Evolutionary conservation across 2,888 invertebrate species (phyloP).

Genomic region (Aphodius sticticus): DNA sequence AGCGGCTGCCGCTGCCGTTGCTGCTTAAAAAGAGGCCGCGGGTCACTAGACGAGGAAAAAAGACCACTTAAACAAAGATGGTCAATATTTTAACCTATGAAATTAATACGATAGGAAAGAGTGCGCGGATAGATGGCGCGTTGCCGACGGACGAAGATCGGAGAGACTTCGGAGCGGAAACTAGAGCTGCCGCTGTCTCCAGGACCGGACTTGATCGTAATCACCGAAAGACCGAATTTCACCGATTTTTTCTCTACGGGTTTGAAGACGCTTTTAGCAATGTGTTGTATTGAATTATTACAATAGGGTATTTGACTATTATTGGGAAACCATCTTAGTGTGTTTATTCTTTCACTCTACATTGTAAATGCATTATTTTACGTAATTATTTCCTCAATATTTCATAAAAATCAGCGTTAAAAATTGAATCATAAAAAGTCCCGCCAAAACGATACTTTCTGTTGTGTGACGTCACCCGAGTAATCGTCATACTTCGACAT

Average conservation of each 20-base stretch:
- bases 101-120: slow-evolving; percentile 59
- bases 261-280: background rate
- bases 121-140: slow-evolving; percentile 50
- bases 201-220: slow-evolving; percentile 25
- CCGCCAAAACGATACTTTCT: no score
- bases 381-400: no score
- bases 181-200: slow-evolving; percentile 31
- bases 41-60: slow-evolving; percentile 56
- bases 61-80: slow-evolving; percentile 50
- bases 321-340: no score
- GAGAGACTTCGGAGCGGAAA: slow-evolving; percentile 34
- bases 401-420: no score
- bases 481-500: no score
- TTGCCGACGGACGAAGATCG: slow-evolving; percentile 44
- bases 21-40: slow-evolving; percentile 49
- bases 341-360: no score
- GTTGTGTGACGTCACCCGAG: no score
- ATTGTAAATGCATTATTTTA: no score
- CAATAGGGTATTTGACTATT: no score
- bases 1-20: slow-evolving; percentile 29
- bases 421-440: no score
- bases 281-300: no score
- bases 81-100: slow-evolving; percentile 56
- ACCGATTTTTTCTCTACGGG: slow-evolving; percentile 22
- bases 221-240: slow-evolving; percentile 22